Evolutionary conservation across 2,113 vertebrate genomes (phyloP).

Genomic region (Oncorhynchus masou): DNA sequence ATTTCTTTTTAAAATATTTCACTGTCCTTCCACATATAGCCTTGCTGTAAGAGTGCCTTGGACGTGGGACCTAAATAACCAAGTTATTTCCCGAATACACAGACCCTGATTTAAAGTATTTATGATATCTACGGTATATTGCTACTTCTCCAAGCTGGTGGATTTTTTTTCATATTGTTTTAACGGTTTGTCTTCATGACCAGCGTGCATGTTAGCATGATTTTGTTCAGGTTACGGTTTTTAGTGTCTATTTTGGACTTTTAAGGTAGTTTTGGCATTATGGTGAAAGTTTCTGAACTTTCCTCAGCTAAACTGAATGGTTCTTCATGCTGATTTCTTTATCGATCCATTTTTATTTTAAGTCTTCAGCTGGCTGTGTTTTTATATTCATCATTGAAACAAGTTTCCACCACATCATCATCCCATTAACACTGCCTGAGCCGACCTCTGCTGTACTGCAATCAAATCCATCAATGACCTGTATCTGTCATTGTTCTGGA

Average conservation of each 20-base stretch:
- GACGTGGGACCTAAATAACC: constrained; percentile 40
- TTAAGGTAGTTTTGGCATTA: constrained; percentile 40
- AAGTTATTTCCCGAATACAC: background rate
- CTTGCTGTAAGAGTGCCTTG: constrained; percentile 66
- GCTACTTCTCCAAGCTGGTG: constrained; percentile 23
- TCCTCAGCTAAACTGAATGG: constrained; percentile 21
- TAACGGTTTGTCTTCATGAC: background rate
- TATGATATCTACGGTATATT: constrained; percentile 37
- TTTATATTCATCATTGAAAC: constrained; percentile 25
- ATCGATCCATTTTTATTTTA: constrained; percentile 5
- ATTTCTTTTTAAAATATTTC: background rate
- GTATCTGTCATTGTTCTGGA: background rate
- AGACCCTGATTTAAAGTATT: background rate
- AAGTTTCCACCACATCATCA: constrained; percentile 39
- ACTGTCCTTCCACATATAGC: background rate
- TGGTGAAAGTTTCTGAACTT: constrained; percentile 5
- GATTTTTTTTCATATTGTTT: constrained; percentile 7
- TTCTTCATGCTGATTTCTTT: constrained; percentile 42
- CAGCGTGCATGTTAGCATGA: too few species aligned
- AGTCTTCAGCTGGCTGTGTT: background rate
- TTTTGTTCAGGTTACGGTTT: too few species aligned
- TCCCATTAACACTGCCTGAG: constrained; percentile 45
- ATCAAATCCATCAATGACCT: constrained; percentile 16
- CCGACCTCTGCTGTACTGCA: constrained; percentile 35
- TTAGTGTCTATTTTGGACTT: background rate